phyloP scores from a whole-genome alignment of 2,113 vertebrate genomes.

The Microcebus ravelobensis region DNA sequence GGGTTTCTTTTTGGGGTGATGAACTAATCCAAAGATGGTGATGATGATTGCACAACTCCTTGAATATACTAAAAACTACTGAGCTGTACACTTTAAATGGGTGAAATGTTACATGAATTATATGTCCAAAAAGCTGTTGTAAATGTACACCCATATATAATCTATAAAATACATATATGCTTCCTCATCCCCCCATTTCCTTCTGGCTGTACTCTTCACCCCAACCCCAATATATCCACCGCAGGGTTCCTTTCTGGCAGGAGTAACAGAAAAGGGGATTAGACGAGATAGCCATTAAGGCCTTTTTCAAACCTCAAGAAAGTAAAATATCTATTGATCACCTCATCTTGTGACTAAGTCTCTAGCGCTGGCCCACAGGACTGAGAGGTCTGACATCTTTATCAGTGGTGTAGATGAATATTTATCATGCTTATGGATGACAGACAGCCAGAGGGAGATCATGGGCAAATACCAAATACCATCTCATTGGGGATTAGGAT shows the following conservation, averaged over 20 bases:
- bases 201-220: not conserved
- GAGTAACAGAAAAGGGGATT: not conserved
- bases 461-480: not conserved
- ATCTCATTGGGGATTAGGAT: too few species aligned
- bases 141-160: too few species aligned
- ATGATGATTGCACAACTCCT: not conserved
- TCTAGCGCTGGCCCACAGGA: not conserved
- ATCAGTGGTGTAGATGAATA: not conserved
- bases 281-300: not conserved
- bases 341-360: not conserved
- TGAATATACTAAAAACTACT: not conserved
- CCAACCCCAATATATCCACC: not conserved
- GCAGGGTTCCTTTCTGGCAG: not conserved
- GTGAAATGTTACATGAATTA: not conserved
- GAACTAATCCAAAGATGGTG: not conserved
- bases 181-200: not conserved
- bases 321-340: not conserved
- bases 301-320: not conserved
- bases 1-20: not conserved
- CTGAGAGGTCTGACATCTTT: not conserved
- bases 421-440: not conserved
- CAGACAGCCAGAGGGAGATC: not conserved
- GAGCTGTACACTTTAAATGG: not conserved
- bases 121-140: not conserved
- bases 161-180: too few species aligned